These are phyloP conservation scores for Patagioenas fasciata DNA, from an alignment of 2,113 vertebrate genomes.

Conservation along the genomic window DNA sequence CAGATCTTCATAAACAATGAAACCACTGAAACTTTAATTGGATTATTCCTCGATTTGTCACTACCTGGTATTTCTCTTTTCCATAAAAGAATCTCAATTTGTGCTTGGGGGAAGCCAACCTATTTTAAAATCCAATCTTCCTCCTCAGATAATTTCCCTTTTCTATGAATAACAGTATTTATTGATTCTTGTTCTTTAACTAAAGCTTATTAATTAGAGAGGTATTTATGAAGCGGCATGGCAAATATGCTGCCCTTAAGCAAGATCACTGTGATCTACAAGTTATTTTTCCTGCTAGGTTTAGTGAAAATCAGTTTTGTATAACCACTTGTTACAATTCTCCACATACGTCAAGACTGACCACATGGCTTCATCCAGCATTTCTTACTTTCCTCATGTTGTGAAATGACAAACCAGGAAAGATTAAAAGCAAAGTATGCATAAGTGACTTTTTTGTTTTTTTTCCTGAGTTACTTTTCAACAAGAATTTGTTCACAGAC, in stretches of 20 bases:
- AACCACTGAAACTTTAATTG: not conserved
- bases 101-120: not conserved
- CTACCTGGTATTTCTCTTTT: slow-evolving; percentile 28
- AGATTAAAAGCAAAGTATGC: not conserved
- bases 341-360: not conserved
- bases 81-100: slow-evolving; percentile 34
- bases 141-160: not conserved
- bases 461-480: not conserved
- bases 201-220: slow-evolving; percentile 46
- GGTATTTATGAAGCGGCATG: slow-evolving; percentile 27
- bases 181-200: slow-evolving; percentile 42
- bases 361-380: not conserved
- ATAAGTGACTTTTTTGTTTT: not conserved
- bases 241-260: slow-evolving; percentile 28
- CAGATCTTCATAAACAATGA: slow-evolving; percentile 20
- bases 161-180: slow-evolving; percentile 42
- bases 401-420: not conserved
- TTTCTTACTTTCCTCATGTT: not conserved
- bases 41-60: slow-evolving; percentile 4
- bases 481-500: not conserved
- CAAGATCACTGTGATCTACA: slow-evolving; percentile 21
- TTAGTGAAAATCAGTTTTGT: slow-evolving; percentile 28
- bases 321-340: not conserved
- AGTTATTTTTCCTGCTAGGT: slow-evolving; percentile 14
- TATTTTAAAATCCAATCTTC: slow-evolving; percentile 29